Evolutionary conservation across 2,113 vertebrate genomes (phyloP).

Genomic region (Nycticryphes semicollaris): DNA sequence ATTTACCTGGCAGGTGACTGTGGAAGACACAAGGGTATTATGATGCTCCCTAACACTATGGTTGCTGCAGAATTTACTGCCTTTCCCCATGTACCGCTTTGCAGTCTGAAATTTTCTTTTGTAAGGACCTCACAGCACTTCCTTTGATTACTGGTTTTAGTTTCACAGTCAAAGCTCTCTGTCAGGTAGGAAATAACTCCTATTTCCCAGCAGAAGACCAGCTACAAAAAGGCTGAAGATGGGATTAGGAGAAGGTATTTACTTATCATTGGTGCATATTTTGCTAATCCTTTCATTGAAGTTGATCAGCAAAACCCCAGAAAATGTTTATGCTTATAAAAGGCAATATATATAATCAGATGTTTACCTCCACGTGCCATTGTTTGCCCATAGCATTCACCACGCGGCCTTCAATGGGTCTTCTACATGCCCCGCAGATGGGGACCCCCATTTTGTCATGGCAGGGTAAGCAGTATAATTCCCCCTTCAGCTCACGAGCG

Average conservation of each 20-base stretch:
- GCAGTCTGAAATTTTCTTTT: background rate
- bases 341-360: background rate
- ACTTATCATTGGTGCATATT: background rate
- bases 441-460: constrained; percentile 99
- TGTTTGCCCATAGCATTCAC: constrained; percentile 99
- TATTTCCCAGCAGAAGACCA: background rate
- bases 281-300: background rate
- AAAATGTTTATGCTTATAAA: background rate
- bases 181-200: background rate
- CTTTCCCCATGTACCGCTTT: background rate
- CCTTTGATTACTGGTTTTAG: background rate
- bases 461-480: constrained; percentile 96
- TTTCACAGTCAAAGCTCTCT: background rate
- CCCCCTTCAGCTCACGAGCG: constrained; percentile 93
- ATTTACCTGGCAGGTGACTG: background rate
- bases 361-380: constrained; percentile 96
- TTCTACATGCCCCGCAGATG: constrained; percentile 94
- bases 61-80: background rate
- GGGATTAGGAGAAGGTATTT: background rate
- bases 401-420: constrained; percentile 96
- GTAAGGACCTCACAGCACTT: background rate
- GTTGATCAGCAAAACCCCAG: background rate
- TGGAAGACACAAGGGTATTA: background rate
- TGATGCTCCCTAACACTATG: background rate
- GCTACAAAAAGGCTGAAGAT: background rate